phyloP scores from a whole-genome alignment of 2,888 invertebrate species.

The Eucriotettix oculatus region DNA sequence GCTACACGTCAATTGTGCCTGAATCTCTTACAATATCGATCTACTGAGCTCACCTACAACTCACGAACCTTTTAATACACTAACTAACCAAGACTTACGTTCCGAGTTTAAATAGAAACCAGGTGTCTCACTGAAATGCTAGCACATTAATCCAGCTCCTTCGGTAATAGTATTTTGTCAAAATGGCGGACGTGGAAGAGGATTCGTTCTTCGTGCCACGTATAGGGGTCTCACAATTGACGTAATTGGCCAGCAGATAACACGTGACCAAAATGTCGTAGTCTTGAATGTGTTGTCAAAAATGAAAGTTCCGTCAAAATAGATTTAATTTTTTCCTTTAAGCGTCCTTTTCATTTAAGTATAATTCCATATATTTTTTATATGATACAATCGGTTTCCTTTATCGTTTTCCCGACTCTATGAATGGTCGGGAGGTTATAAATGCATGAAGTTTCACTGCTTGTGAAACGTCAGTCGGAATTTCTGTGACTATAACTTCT shows the following conservation, averaged over 20 bases:
- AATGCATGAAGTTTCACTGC: too few relatives aligned
- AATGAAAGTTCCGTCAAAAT: too few relatives aligned
- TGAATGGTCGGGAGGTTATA: too few relatives aligned
- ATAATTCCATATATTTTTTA: too few relatives aligned
- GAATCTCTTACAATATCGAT: too few relatives aligned
- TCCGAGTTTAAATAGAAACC: constrained; percentile 25
- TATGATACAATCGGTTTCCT: too few relatives aligned
- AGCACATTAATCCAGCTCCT: constrained; percentile 52
- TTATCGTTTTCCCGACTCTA: too few relatives aligned
- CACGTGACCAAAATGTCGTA: constrained; percentile 4
- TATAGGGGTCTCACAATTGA: constrained; percentile 34
- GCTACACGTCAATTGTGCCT: neutral
- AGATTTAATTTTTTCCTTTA: too few relatives aligned
- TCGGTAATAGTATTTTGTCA: constrained; percentile 58
- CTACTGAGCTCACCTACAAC: too few relatives aligned
- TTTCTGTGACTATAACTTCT: too few relatives aligned
- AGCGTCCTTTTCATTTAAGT: too few relatives aligned
- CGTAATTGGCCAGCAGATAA: constrained; percentile 11
- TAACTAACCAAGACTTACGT: constrained; percentile 23
- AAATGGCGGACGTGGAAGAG: constrained; percentile 68
- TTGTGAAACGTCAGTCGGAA: too few relatives aligned
- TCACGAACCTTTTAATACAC: neutral
- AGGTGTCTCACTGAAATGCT: constrained; percentile 43
- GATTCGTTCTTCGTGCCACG: constrained; percentile 62
- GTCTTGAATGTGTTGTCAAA: neutral